Conservation (phyloP, 2,113 vertebrate genomes). For the Syngnathus typhle region DNA sequence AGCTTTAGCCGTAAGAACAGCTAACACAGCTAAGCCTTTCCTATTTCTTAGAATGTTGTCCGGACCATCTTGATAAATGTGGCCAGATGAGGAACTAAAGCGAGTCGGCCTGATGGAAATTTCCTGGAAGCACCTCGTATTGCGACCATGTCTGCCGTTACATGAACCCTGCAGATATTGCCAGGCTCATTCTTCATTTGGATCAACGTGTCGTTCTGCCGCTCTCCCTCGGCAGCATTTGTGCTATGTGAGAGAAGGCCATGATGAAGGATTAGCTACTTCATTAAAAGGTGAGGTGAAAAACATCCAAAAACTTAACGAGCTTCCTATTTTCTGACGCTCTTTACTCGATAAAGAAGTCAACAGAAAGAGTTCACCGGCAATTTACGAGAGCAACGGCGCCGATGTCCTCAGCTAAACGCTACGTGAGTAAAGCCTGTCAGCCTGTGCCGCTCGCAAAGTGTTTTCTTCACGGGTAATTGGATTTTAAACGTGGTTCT, state of each 20-base stretch:
- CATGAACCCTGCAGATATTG: slow-evolving; percentile 32
- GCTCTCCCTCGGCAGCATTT: slow-evolving; percentile 29
- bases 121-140: slow-evolving; percentile 18
- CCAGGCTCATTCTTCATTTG: slow-evolving; percentile 20
- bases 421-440: slow-evolving; percentile 30
- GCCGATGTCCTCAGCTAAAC: slow-evolving; percentile 40
- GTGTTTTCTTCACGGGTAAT: slow-evolving; percentile 30
- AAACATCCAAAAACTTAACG: not conserved
- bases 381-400: slow-evolving; percentile 30
- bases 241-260: slow-evolving; percentile 23
- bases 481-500: slow-evolving; percentile 41
- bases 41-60: not conserved
- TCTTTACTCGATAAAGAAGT: slow-evolving; percentile 15
- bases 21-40: not conserved
- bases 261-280: slow-evolving; percentile 38
- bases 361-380: slow-evolving; percentile 15
- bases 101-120: not conserved
- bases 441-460: slow-evolving; percentile 33
- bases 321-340: too few relatives aligned
- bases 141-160: slow-evolving; percentile 27
- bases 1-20: not conserved
- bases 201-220: slow-evolving; percentile 6
- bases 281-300: slow-evolving; percentile 41
- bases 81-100: not conserved
- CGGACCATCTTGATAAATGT: not conserved